Evolutionary conservation across 2,888 invertebrate genomes (phyloP).

Genomic region (Agelastica alni): DNA sequence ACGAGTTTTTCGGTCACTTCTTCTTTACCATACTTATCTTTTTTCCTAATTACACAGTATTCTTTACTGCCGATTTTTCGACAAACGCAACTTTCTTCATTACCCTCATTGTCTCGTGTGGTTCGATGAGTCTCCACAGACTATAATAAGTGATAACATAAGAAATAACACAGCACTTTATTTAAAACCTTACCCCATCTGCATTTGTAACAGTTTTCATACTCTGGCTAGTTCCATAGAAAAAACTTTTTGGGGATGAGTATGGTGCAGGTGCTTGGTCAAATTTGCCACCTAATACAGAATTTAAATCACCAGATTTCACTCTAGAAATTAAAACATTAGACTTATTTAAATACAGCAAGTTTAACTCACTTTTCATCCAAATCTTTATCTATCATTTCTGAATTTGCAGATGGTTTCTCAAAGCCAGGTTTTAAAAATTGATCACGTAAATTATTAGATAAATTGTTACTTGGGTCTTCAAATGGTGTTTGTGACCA

Average conservation of each 20-base stretch:
- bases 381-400: conserved; percentile 45
- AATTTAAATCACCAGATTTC: conserved; percentile 26
- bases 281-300: conserved; percentile 20
- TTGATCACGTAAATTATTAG: conserved; percentile 57
- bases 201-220: conserved; percentile 61
- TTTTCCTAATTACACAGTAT: conserved; percentile 57
- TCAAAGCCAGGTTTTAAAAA: conserved; percentile 61
- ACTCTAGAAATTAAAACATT: conserved; percentile 23
- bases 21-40: conserved; percentile 50
- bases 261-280: conserved; percentile 12
- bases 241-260: conserved; percentile 42
- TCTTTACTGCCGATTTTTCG: conserved; percentile 50
- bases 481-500: conserved; percentile 9
- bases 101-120: conserved; percentile 63
- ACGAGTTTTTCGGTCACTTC: conserved; percentile 49
- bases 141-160: conserved; percentile 40
- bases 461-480: conserved; percentile 9
- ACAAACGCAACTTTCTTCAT: conserved; percentile 63
- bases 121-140: conserved; percentile 62
- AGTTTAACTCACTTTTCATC: conserved; percentile 36
- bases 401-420: conserved; percentile 31
- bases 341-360: neutral
- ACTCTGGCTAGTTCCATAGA: conserved; percentile 59
- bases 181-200: conserved; percentile 59
- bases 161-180: neutral